These are phyloP conservation scores for Agrochola lychnidis DNA, from an alignment of 2,888 invertebrate species.

Conservation along the genomic window DNA sequence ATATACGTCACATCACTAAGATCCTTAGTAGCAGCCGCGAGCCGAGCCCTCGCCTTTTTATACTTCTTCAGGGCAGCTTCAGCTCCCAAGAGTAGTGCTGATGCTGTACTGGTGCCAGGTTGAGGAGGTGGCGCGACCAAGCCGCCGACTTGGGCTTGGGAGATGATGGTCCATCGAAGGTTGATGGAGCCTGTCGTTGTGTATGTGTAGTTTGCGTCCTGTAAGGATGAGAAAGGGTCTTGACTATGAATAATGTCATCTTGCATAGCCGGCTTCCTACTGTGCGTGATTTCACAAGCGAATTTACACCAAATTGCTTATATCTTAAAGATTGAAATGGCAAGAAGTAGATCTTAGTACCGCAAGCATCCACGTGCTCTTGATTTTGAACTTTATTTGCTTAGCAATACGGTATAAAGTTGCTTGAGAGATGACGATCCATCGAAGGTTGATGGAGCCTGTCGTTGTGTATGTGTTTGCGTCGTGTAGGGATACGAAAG, in stretches of 20 bases:
- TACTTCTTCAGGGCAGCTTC: slow-evolving; percentile 81
- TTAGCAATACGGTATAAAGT: too few relatives aligned
- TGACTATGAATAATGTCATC: too few relatives aligned
- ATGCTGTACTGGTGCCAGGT: slow-evolving; percentile 66
- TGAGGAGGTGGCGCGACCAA: slow-evolving; percentile 37
- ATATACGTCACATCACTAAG: slow-evolving; percentile 50
- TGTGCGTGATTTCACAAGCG: too few relatives aligned
- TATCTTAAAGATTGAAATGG: too few relatives aligned
- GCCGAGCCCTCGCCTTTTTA: slow-evolving; percentile 76
- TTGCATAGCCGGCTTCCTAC: too few relatives aligned
- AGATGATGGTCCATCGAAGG: slow-evolving; percentile 75
- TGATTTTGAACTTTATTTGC: too few relatives aligned
- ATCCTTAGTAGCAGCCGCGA: slow-evolving; percentile 79
- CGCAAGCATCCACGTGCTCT: too few relatives aligned
- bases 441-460: too few relatives aligned
- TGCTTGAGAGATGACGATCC: too few relatives aligned
- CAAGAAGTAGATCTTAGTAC: too few relatives aligned
- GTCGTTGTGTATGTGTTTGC: background rate
- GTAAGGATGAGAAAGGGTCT: slow-evolving; percentile 23
- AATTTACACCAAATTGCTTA: too few relatives aligned
- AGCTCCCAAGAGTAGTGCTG: slow-evolving; percentile 78
- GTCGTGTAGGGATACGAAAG: slow-evolving; percentile 69
- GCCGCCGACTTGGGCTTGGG: slow-evolving; percentile 69
- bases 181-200: slow-evolving; percentile 74
- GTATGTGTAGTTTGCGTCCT: slow-evolving; percentile 77